These are phyloP conservation scores for Monopis laevigella DNA, from an alignment of 2,888 invertebrate species.

Conservation along the genomic window DNA sequence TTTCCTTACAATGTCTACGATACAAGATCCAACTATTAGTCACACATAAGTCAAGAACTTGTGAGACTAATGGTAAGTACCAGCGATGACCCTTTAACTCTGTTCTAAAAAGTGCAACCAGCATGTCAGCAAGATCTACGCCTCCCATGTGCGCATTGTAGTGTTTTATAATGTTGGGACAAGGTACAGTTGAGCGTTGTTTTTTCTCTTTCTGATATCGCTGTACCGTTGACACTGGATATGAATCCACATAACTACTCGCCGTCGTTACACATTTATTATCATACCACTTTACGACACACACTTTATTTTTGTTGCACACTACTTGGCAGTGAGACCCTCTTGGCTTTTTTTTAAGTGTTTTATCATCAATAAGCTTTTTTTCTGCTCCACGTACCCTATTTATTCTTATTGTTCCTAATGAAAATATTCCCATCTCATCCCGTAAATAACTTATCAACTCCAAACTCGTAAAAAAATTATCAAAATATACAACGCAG, in stretches of 20 bases:
- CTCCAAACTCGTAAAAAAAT: conserved; percentile 17
- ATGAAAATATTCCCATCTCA: conserved; percentile 16
- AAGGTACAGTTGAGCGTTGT: conserved; percentile 9
- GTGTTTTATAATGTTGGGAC: conserved; percentile 15
- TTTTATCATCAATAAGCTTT: conserved; percentile 16
- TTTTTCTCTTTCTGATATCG: conserved; percentile 13
- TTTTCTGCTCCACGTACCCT: conserved; percentile 17
- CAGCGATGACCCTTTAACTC: conserved; percentile 13
- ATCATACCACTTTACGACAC: conserved; percentile 14
- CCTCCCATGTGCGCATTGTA: conserved; percentile 15
- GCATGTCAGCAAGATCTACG: conserved; percentile 14
- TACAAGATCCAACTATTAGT: not conserved
- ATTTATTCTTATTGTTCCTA: conserved; percentile 18
- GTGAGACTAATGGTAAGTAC: conserved; percentile 12
- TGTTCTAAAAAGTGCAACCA: conserved; percentile 14
- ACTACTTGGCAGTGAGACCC: conserved; percentile 16
- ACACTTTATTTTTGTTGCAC: conserved; percentile 12
- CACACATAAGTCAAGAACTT: conserved; percentile 1
- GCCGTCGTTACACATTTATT: conserved; percentile 15
- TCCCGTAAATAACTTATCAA: conserved; percentile 13
- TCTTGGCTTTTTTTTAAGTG: conserved; percentile 16
- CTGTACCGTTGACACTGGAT: conserved; percentile 12
- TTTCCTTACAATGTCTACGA: not conserved
- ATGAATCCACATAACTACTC: conserved; percentile 11
- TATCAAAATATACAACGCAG: conserved; percentile 18